phyloP scores from a whole-genome alignment of 2,113 vertebrate species.

The Anhinga rufa region DNA sequence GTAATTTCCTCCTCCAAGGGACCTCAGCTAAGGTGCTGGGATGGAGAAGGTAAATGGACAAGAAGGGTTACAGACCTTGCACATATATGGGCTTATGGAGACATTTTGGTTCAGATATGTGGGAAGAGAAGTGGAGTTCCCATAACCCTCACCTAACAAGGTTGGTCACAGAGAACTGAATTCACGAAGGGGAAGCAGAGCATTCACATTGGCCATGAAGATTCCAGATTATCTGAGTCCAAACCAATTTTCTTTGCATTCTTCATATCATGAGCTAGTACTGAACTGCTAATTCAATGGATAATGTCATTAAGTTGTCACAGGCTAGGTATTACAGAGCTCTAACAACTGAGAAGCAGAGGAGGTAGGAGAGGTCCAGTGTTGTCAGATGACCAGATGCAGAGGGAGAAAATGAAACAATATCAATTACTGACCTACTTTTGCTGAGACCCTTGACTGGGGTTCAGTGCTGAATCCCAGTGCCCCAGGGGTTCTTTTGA shows the following conservation, averaged over 20 bases:
- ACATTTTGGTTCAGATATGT: background rate
- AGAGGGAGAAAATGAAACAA: background rate
- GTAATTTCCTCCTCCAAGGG: background rate
- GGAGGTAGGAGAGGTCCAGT: background rate
- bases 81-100: background rate
- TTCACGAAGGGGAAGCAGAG: background rate
- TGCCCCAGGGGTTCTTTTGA: background rate
- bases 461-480: background rate
- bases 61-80: background rate
- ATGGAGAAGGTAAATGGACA: fast-evolving
- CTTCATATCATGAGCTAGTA: background rate
- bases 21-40: background rate
- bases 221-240: background rate
- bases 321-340: background rate
- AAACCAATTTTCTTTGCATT: background rate
- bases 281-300: background rate
- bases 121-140: background rate
- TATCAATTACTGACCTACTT: background rate
- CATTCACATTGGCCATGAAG: background rate
- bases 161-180: background rate
- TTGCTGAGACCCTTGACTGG: background rate
- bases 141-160: background rate
- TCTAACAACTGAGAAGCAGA: background rate
- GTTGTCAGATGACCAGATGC: background rate
- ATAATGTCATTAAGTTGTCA: background rate